Percentiles rank a stretch among this genome's conserved stretches.
These are phyloP conservation scores for Mus musculus DNA, from an alignment of 2,113 vertebrate genomes.

Conservation along the genomic window DNA sequence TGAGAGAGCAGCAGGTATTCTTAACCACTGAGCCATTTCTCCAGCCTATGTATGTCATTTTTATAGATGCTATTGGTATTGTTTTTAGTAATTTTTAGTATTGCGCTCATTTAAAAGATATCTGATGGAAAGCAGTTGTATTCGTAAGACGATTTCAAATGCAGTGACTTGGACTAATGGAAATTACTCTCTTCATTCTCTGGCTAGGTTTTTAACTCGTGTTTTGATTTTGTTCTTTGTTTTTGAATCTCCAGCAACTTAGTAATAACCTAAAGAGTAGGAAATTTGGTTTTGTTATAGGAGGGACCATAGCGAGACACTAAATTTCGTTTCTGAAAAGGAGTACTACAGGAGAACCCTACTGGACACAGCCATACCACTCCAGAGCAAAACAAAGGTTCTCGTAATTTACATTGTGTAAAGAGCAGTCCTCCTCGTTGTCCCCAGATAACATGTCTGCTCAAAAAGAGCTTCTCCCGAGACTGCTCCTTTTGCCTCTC, in stretches of 20 bases:
- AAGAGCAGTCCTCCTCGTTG: neutral
- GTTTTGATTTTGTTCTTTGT: neutral
- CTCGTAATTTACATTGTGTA: neutral
- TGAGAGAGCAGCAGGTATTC: too few relatives aligned
- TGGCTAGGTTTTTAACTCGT: neutral
- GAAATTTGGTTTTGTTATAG: conserved; percentile 49
- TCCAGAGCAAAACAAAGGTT: conserved; percentile 41
- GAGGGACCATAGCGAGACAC: neutral
- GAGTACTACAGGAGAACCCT: neutral
- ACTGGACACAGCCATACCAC: neutral
- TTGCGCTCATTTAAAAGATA: conserved; percentile 40
- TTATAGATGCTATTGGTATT: conserved; percentile 16
- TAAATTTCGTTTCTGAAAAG: conserved; percentile 39
- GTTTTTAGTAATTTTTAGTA: conserved; percentile 18
- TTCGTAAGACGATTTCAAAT: conserved; percentile 48
- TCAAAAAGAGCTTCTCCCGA: neutral
- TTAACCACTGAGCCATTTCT: too few relatives aligned
- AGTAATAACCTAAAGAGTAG: neutral
- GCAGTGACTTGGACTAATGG: conserved; percentile 42
- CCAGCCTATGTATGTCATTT: neutral
- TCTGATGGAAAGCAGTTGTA: conserved; percentile 31
- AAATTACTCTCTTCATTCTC: conserved; percentile 32
- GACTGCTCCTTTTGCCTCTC: neutral
- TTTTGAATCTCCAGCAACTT: conserved; percentile 35
- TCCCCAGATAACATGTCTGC: neutral